phyloP scores from a whole-genome alignment of 2,113 vertebrate genomes.

The Anhinga rufa region DNA sequence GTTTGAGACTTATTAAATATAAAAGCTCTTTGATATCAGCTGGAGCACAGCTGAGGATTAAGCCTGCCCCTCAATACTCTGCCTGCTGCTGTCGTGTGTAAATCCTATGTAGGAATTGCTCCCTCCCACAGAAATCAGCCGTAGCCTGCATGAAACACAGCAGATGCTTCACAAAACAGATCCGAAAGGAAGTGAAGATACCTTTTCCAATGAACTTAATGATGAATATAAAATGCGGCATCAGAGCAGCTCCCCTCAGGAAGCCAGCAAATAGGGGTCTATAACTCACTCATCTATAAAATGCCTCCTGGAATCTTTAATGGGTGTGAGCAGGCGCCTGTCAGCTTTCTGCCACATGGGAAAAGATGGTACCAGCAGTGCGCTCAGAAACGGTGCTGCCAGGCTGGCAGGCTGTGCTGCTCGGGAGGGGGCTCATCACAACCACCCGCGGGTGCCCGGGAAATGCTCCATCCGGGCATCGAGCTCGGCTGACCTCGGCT shows the following conservation, averaged over 20 bases:
- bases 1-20: conserved; percentile 43
- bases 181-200: neutral
- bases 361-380: neutral
- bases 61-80: neutral
- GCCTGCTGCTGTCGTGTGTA: conserved; percentile 36
- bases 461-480: fast-evolving
- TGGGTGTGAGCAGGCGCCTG: neutral
- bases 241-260: neutral
- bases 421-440: fast-evolving
- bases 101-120: conserved; percentile 3
- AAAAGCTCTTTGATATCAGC: conserved; percentile 51
- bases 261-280: neutral
- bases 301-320: neutral
- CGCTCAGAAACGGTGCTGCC: neutral
- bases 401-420: neutral
- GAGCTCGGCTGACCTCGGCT: neutral
- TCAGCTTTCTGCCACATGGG: neutral
- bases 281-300: neutral
- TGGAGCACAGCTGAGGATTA: conserved; percentile 61
- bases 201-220: neutral
- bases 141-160: neutral
- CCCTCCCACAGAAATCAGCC: conserved; percentile 19
- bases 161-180: conserved; percentile 22
- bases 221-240: neutral
- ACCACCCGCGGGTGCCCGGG: fast-evolving